Conservation (phyloP, 2,888 invertebrate genomes). For the Strigamia transsilvanica region DNA sequence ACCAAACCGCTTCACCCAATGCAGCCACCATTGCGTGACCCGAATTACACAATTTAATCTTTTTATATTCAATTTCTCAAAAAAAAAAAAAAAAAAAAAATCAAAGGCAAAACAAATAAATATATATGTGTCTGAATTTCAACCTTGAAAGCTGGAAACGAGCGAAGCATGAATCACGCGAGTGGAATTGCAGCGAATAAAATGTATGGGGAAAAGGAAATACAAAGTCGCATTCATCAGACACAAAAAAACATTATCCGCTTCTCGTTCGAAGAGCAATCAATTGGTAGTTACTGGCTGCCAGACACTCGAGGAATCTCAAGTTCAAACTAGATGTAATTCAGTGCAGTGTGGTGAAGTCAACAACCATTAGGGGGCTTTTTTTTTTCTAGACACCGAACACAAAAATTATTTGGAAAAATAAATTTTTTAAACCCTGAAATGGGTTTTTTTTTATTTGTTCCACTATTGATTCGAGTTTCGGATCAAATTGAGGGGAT, state of each 20-base stretch:
- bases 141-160: neutral
- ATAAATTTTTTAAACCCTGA: too few species aligned
- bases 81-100: too few species aligned
- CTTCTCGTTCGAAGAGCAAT: neutral
- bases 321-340: neutral
- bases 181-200: neutral
- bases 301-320: neutral
- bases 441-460: too few species aligned
- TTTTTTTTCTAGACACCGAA: too few species aligned
- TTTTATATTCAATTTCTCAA: too few species aligned
- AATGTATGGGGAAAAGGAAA: neutral
- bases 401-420: too few species aligned
- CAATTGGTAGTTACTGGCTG: neutral
- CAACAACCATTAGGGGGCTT: too few species aligned
- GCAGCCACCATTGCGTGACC: neutral
- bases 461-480: too few species aligned
- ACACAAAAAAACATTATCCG: neutral
- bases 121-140: neutral
- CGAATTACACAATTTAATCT: neutral
- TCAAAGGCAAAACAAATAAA: too few species aligned
- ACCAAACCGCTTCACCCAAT: neutral
- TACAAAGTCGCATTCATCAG: too few species aligned
- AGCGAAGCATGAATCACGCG: neutral
- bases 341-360: neutral
- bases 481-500: too few species aligned